Conservation (phyloP, 2,113 vertebrate species). For the Smithornis capensis region DNA sequence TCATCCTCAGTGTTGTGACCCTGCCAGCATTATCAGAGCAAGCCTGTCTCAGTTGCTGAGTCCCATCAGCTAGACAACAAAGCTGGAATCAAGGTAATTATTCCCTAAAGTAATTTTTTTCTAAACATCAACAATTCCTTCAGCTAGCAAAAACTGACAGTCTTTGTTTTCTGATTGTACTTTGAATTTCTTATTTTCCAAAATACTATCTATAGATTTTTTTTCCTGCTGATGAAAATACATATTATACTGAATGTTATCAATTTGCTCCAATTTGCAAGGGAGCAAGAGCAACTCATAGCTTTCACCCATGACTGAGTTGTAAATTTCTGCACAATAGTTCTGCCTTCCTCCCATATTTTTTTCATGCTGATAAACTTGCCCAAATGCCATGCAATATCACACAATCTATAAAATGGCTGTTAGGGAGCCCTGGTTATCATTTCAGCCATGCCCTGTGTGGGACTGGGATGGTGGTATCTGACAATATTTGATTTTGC, state of each 20-base stretch:
- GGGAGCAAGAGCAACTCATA: not conserved
- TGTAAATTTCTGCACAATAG: not conserved
- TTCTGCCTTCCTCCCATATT: not conserved
- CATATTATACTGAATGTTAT: not conserved
- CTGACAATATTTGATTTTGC: conserved; percentile 14
- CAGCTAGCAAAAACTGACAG: not conserved
- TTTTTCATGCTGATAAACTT: not conserved
- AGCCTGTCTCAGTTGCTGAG: not conserved
- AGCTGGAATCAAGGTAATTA: not conserved
- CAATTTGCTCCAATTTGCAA: not conserved
- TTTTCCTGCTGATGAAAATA: not conserved
- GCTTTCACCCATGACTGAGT: not conserved
- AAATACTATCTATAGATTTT: not conserved
- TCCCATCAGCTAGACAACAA: not conserved
- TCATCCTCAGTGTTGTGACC: not conserved
- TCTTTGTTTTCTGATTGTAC: not conserved
- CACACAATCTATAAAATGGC: not conserved
- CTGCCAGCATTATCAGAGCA: not conserved
- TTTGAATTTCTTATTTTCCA: not conserved
- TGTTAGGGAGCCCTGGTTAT: not conserved
- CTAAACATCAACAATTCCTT: not conserved
- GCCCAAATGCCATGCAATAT: not conserved
- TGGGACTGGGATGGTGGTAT: not conserved
- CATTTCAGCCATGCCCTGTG: not conserved
- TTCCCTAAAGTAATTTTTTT: not conserved